Conservation (phyloP, 1,140 invertebrate genomes). For the Marisa cornuarietis region DNA sequence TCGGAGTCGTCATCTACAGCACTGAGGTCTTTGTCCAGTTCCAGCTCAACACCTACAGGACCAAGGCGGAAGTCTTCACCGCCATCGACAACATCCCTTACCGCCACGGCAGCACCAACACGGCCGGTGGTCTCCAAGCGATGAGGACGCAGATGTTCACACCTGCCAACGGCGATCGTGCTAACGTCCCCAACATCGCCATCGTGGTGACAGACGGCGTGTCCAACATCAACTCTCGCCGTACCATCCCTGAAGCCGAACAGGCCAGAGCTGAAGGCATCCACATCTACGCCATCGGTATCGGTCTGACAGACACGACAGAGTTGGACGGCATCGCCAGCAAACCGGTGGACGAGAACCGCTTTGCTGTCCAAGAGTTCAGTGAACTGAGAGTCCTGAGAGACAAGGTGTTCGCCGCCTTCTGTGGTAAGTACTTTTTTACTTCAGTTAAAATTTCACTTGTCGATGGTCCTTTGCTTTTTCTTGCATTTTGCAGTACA, state of each 20-base stretch:
- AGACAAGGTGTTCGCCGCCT: constrained; percentile 36
- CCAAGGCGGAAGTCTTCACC: constrained; percentile 29
- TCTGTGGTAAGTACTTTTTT: constrained; percentile 20
- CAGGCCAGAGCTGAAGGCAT: constrained; percentile 36
- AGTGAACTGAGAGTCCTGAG: constrained; percentile 42
- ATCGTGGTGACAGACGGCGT: constrained; percentile 47
- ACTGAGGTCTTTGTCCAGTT: constrained; percentile 37
- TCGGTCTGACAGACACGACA: constrained; percentile 41
- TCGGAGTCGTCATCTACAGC: constrained; percentile 46
- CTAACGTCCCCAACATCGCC: constrained; percentile 34
- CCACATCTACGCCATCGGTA: constrained; percentile 55
- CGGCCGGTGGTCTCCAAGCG: constrained; percentile 35
- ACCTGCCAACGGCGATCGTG: constrained; percentile 42
- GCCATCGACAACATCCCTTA: constrained; percentile 46
- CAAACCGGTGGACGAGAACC: constrained; percentile 33
- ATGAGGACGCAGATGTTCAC: constrained; percentile 38
- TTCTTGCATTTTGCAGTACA: too few relatives aligned
- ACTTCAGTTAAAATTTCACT: background rate
- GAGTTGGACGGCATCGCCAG: constrained; percentile 47
- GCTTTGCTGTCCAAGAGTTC: constrained; percentile 49
- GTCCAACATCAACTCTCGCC: constrained; percentile 53
- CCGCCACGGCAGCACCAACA: constrained; percentile 47
- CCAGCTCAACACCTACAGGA: constrained; percentile 37
- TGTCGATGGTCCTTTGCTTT: too few relatives aligned
- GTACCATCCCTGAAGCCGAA: constrained; percentile 53